Percentiles rank a stretch among this genome's conserved stretches.
phyloP scores from a whole-genome alignment of 2,888 invertebrate species.

The Tenodera sinensis region DNA sequence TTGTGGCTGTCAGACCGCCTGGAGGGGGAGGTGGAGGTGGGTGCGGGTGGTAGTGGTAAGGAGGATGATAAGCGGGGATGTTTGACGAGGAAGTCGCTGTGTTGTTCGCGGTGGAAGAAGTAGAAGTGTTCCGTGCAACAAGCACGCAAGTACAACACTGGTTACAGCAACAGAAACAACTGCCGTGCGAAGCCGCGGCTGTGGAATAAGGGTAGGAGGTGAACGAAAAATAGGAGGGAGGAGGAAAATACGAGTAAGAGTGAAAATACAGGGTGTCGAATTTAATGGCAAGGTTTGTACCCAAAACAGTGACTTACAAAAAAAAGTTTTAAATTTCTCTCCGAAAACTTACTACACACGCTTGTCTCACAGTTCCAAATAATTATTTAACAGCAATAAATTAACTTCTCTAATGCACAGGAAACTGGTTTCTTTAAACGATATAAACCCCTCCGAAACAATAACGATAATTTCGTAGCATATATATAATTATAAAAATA shows the following conservation, averaged over 20 bases:
- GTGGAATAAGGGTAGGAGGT: constrained; percentile 20
- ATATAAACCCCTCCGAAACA: neutral
- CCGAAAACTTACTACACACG: neutral
- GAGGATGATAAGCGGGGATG: constrained; percentile 1
- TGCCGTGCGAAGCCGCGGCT: constrained; percentile 19
- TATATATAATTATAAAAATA: constrained; percentile 5
- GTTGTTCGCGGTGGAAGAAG: neutral
- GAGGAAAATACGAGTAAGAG: constrained; percentile 27
- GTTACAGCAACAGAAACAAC: constrained; percentile 25
- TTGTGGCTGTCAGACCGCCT: neutral
- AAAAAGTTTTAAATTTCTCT: neutral
- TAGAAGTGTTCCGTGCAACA: constrained; percentile 16
- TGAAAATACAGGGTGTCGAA: constrained; percentile 31
- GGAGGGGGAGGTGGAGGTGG: constrained; percentile 8
- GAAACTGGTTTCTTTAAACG: neutral
- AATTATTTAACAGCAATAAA: neutral
- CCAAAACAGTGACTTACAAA: neutral
- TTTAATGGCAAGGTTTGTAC: neutral
- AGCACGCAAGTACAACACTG: constrained; percentile 27
- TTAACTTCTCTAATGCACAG: neutral
- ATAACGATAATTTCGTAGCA: neutral
- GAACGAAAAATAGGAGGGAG: constrained; percentile 26
- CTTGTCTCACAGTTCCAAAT: neutral
- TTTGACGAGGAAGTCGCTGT: neutral
- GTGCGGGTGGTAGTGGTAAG: constrained; percentile 10